Base-by-base conservation (phyloP, 2,113 vertebrate species). In the Lathamus discolor region DNA sequence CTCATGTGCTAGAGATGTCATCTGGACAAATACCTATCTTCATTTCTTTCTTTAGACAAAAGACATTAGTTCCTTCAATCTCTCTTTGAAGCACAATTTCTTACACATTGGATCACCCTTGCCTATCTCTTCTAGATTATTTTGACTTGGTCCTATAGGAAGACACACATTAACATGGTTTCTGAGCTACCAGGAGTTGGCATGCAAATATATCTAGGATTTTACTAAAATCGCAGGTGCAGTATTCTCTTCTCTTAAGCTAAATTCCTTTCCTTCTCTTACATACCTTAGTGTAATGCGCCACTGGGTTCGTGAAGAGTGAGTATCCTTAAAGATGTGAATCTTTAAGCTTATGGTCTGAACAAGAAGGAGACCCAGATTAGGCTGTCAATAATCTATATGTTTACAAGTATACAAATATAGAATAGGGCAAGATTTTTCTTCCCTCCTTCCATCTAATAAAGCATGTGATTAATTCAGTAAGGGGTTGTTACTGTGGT, bases 51-150 rank as follows among this genome's bases (percentile, higher is more conserved):
- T 43, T 51, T 61, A 75, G 44, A 54, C 3, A 62, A 52, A 90
- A 59, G 31, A 28, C 0, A 0, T 10, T 18, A 4, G 9, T 20
- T 82, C 24, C 62, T 80, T 73, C 54, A 49, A 20, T 52, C 31
- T 24, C 12, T 68, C n/a, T 49, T 75, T 39, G 70, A 68, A 79
- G 25, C 29, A 46, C 20, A 48, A 16, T 48, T 73, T 93, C 52
- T 66, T 41, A 74, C 25, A 59, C 8, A 3, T 2, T 66, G 63
- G 23, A 69, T 76, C 33, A 66, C 5, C 5, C 7, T 73, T 3
- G 0, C 29, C 31, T 64, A 15, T 79, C 29, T 78, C 46, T 59
- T 59, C 18, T 41, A 3, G n/a, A 12, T 49, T 69, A 27, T 59
- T 66, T 77, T 31, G 48, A 10, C 9, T 52, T 66, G 16, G 13